Evolutionary conservation across 2,797 vertebrate species (phyloP).

Genomic region (Thunnus albacares): DNA sequence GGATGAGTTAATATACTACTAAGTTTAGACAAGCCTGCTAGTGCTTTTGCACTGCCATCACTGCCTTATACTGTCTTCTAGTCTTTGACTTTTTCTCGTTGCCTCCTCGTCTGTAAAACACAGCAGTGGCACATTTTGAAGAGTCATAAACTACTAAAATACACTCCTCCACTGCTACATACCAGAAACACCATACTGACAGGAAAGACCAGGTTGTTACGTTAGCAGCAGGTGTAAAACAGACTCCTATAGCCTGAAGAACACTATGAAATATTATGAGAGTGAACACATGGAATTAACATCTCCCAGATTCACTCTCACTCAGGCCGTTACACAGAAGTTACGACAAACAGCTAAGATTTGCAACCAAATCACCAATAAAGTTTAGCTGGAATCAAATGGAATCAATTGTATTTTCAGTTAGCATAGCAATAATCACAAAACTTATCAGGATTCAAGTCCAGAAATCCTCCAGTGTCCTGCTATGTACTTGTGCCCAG

Average conservation of each 20-base stretch:
- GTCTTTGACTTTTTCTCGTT: not conserved
- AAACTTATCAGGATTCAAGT: conserved; percentile 42
- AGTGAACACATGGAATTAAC: conserved; percentile 25
- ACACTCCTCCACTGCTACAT: conserved; percentile 33
- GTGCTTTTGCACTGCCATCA: conserved; percentile 6
- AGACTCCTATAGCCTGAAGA: conserved; percentile 9
- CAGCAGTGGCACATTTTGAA: conserved; percentile 27
- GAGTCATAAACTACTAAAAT: conserved; percentile 36
- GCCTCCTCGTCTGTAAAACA: conserved; percentile 25
- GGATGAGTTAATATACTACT: conserved; percentile 66
- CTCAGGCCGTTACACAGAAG: not conserved
- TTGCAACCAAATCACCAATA: not conserved
- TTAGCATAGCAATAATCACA: conserved; percentile 16
- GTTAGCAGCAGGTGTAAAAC: conserved; percentile 33
- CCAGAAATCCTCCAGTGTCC: conserved; percentile 54
- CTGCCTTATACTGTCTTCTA: conserved; percentile 17
- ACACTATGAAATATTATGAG: conserved; percentile 20
- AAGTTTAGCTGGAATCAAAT: not conserved
- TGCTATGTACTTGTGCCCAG: conserved; percentile 16
- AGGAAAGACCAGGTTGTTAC: conserved; percentile 66
- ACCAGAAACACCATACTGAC: conserved; percentile 55
- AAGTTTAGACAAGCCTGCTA: conserved; percentile 20
- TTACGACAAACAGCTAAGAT: conserved; percentile 6
- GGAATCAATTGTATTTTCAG: not conserved
- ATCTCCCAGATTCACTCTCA: conserved; percentile 26